Evolutionary conservation across 2,888 invertebrate species (phyloP).

Genomic region (Rhingia rostrata): DNA sequence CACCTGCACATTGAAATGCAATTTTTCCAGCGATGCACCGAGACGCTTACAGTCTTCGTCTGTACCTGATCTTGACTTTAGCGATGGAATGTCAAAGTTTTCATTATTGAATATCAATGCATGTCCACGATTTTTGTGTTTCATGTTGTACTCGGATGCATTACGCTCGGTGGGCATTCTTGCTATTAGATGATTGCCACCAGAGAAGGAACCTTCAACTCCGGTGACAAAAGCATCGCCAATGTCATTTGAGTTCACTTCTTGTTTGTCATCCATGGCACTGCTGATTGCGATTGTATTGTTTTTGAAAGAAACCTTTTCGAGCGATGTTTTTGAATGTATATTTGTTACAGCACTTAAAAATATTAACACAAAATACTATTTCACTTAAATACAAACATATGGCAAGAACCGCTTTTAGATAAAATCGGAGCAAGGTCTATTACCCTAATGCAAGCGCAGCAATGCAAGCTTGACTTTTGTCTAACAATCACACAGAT

Average conservation of each 20-base stretch:
- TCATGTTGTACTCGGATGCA: constrained; percentile 93
- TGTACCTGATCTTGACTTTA: constrained; percentile 91
- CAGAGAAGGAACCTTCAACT: constrained; percentile 46
- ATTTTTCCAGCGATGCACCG: constrained; percentile 85
- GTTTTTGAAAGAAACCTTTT: too few relatives aligned
- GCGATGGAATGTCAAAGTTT: constrained; percentile 88
- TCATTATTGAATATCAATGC: constrained; percentile 97
- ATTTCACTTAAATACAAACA: too few relatives aligned
- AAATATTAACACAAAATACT: too few relatives aligned
- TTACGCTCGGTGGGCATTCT: constrained; percentile 88
- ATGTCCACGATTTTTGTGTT: constrained; percentile 90
- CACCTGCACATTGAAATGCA: constrained; percentile 89
- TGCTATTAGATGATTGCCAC: constrained; percentile 81
- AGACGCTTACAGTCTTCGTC: constrained; percentile 92
- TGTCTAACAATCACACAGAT: too few relatives aligned
- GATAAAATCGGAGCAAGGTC: too few relatives aligned
- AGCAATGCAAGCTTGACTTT: too few relatives aligned
- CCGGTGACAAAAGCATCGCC: constrained; percentile 67
- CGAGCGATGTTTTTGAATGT: too few relatives aligned
- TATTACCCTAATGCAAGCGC: too few relatives aligned
- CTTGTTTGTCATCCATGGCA: constrained; percentile 39
- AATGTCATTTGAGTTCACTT: constrained; percentile 68
- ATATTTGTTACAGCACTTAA: too few relatives aligned
- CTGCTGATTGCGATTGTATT: not conserved
- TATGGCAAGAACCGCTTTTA: too few relatives aligned